These are phyloP conservation scores for Bacillus rossius DNA, from an alignment of 1,140 invertebrate genomes.

Conservation along the genomic window DNA sequence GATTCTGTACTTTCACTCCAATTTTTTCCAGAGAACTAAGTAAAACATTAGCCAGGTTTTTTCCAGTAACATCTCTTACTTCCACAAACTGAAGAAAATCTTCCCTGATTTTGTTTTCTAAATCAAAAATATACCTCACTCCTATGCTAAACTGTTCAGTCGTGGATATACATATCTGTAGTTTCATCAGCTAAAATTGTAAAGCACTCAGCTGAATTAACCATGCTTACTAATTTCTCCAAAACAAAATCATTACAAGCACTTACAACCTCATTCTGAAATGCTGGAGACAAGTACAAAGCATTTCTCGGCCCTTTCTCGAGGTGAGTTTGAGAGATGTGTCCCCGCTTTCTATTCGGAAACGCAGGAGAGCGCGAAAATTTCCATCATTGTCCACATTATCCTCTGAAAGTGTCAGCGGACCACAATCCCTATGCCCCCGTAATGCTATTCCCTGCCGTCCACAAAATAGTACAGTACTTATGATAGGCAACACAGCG, in stretches of 20 bases:
- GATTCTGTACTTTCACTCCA: constrained; percentile 16
- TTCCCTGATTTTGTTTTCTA: constrained; percentile 4
- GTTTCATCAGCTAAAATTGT: constrained; percentile 23
- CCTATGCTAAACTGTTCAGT: constrained; percentile 22
- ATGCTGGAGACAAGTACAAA: constrained; percentile 18
- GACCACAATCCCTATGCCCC: too few species aligned
- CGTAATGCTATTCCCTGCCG: too few species aligned
- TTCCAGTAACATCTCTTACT: constrained; percentile 21
- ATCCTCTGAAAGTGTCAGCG: neutral
- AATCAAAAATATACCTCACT: constrained; percentile 14
- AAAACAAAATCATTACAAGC: constrained; percentile 17
- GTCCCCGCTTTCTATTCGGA: constrained; percentile 18
- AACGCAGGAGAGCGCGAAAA: constrained; percentile 24
- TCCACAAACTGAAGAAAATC: constrained; percentile 21
- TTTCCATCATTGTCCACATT: constrained; percentile 24
- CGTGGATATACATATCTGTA: constrained; percentile 13
- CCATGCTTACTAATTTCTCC: constrained; percentile 14
- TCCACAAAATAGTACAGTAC: too few species aligned
- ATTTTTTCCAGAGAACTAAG: constrained; percentile 14
- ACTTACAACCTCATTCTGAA: constrained; percentile 22
- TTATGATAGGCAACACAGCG: too few species aligned
- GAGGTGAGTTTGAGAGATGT: constrained; percentile 12
- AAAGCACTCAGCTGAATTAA: constrained; percentile 19
- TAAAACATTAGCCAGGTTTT: constrained; percentile 14
- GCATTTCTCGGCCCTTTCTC: constrained; percentile 6